phyloP scores from a whole-genome alignment of 2,113 vertebrate species.

The Asarcornis scutulata region DNA sequence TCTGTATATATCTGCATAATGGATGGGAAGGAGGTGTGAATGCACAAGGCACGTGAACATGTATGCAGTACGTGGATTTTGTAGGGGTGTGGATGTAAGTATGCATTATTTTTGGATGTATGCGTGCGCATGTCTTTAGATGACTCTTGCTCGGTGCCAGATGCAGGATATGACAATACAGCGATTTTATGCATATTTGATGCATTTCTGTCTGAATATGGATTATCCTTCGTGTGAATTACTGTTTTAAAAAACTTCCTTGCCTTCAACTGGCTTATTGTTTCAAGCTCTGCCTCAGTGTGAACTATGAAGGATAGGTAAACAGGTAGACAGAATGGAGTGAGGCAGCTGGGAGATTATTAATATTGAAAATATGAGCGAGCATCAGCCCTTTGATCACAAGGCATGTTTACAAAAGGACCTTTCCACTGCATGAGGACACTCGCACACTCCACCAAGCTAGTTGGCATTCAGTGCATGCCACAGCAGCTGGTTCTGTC shows the following conservation, averaged over 20 bases:
- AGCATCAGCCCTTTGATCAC: slow-evolving; percentile 55
- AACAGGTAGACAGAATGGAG: not conserved
- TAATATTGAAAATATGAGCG: slow-evolving; percentile 50
- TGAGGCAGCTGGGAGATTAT: slow-evolving; percentile 60
- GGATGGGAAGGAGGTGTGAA: not conserved
- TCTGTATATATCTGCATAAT: not conserved
- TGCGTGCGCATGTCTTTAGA: not conserved
- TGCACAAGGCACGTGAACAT: not conserved
- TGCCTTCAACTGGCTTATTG: not conserved
- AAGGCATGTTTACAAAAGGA: slow-evolving; percentile 54
- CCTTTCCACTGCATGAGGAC: not conserved
- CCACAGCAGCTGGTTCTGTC: slow-evolving; percentile 28
- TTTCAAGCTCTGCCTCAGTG: not conserved
- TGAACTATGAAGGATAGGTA: not conserved
- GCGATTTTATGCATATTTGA: not conserved
- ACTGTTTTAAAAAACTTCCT: not conserved
- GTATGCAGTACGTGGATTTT: not conserved
- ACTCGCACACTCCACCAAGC: not conserved
- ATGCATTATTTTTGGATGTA: not conserved
- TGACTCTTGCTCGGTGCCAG: not conserved
- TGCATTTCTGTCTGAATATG: not conserved
- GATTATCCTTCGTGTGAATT: not conserved
- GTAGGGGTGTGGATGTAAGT: not conserved
- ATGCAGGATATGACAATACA: not conserved
- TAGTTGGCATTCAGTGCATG: slow-evolving; percentile 52